These are phyloP conservation scores for Bruchidius siliquastri DNA, from an alignment of 2,888 invertebrate species.

Conservation along the genomic window DNA sequence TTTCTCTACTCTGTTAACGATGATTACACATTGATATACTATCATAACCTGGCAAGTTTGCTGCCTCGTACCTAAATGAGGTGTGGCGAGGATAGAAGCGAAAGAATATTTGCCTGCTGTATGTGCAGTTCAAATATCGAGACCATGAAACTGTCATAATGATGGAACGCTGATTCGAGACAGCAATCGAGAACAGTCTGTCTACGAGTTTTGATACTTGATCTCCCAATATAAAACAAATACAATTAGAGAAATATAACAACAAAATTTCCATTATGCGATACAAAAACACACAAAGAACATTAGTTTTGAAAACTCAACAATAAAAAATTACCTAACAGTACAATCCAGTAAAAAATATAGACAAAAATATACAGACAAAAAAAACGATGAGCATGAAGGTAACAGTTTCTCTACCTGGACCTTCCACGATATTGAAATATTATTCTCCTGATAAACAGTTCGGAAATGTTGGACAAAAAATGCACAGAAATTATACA, in stretches of 20 bases:
- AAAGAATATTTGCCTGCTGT: not conserved
- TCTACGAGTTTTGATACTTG: not conserved
- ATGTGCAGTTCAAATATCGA: not conserved
- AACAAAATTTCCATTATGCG: not conserved
- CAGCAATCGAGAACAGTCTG: not conserved
- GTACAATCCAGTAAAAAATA: conserved; percentile 23
- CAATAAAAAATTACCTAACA: conserved; percentile 22
- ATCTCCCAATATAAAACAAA: not conserved
- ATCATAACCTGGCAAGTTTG: too few relatives aligned
- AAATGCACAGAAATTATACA: not conserved
- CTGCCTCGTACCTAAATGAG: too few relatives aligned
- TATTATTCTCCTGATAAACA: not conserved
- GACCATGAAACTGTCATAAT: not conserved
- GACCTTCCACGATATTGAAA: not conserved
- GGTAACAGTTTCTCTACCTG: not conserved
- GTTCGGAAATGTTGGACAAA: not conserved
- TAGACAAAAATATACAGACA: conserved; percentile 10
- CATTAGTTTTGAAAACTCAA: conserved; percentile 18
- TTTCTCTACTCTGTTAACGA: too few relatives aligned
- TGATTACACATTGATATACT: too few relatives aligned
- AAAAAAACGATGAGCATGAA: conserved; percentile 7
- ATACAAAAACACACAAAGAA: conserved; percentile 11
- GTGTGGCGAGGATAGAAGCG: not conserved
- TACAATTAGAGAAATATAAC: not conserved
- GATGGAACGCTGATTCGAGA: not conserved